Conservation (phyloP, 1,140 invertebrate genomes). For the Venturia canescens region DNA sequence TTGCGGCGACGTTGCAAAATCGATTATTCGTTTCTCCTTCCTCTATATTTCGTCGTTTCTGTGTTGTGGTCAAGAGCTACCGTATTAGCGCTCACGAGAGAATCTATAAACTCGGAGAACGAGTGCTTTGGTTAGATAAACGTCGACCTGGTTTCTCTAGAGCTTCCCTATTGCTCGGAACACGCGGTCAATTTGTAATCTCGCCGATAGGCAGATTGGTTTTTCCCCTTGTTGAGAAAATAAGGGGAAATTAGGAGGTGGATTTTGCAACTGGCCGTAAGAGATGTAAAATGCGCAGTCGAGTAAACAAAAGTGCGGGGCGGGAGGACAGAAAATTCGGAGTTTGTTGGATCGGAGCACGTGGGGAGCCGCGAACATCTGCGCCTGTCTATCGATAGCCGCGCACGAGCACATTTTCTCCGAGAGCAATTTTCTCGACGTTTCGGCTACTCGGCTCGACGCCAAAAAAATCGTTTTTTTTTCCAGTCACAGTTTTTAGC, state of each 20-base stretch:
- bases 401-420: neutral
- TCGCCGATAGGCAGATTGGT: neutral
- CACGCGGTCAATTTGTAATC: neutral
- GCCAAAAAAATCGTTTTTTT: neutral
- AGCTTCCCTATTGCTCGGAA: slow-evolving; percentile 30
- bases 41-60: neutral
- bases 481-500: neutral
- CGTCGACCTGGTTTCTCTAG: slow-evolving; percentile 41
- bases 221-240: neutral
- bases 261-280: slow-evolving; percentile 26
- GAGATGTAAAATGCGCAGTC: slow-evolving; percentile 1
- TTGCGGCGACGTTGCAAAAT: neutral
- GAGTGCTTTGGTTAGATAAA: slow-evolving; percentile 31
- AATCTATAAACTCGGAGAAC: slow-evolving; percentile 20
- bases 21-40: neutral
- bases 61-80: neutral
- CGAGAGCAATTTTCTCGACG: neutral
- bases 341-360: slow-evolving; percentile 7
- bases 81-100: neutral
- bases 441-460: neutral
- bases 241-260: neutral
- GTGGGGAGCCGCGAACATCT: neutral
- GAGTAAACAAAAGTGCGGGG: slow-evolving; percentile 24
- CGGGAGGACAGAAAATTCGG: neutral
- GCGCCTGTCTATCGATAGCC: neutral